Evolutionary conservation across 2,888 invertebrate species (phyloP).

Genomic region (Temnothorax ravouxi): DNA sequence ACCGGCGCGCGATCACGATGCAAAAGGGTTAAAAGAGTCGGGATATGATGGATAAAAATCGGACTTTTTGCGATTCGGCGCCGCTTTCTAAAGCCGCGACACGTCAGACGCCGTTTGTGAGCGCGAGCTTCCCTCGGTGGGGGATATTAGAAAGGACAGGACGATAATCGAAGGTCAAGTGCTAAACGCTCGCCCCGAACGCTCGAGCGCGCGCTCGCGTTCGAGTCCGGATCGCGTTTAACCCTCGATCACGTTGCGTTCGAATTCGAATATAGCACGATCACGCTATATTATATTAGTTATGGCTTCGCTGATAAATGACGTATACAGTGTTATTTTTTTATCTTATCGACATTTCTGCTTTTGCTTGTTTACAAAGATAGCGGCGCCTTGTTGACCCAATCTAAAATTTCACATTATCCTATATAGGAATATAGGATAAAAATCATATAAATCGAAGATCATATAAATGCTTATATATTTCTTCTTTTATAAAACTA

Average conservation of each 20-base stretch:
- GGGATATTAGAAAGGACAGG: slow-evolving; percentile 78
- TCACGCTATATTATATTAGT: not conserved
- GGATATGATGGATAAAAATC: slow-evolving; percentile 52
- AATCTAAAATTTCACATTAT: not conserved
- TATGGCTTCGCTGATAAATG: not conserved
- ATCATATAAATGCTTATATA: not conserved
- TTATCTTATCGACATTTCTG: not conserved
- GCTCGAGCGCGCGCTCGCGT: slow-evolving; percentile 45
- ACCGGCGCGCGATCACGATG: slow-evolving; percentile 19
- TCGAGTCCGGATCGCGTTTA: slow-evolving; percentile 18
- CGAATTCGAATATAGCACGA: not conserved
- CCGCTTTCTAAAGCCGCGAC: slow-evolving; percentile 74
- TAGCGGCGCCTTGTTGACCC: not conserved
- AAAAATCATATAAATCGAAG: not conserved
- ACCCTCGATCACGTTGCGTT: slow-evolving; percentile 3
- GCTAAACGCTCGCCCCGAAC: slow-evolving; percentile 61
- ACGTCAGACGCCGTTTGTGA: slow-evolving; percentile 63
- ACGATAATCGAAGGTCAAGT: slow-evolving; percentile 80
- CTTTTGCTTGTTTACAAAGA: not conserved
- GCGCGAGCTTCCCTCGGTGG: slow-evolving; percentile 56
- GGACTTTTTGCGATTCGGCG: slow-evolving; percentile 68
- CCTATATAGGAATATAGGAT: not conserved
- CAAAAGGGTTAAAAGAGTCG: slow-evolving; percentile 35
- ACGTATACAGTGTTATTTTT: not conserved
- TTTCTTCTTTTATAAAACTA: not conserved